Evolutionary conservation across 2,888 invertebrate species (phyloP).

Genomic region (Lapara coniferarum): DNA sequence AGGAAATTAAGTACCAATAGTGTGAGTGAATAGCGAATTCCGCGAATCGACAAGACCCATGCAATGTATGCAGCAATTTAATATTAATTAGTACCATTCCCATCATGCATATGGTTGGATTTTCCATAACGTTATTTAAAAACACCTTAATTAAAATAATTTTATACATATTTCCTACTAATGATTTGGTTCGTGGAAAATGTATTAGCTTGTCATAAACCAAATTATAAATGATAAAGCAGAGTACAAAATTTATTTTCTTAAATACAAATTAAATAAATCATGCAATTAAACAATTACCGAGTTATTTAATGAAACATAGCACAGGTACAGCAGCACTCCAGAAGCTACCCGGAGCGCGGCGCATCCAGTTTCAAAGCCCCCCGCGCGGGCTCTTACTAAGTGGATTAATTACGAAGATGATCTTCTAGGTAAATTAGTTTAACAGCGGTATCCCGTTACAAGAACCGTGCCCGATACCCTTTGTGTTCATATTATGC

Average conservation of each 20-base stretch:
- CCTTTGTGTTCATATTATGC: slow-evolving; percentile 24
- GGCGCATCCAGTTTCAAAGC: slow-evolving; percentile 68
- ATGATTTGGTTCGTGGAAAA: no score
- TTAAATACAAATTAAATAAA: no score
- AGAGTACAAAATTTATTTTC: background rate
- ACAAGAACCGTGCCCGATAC: slow-evolving; percentile 35
- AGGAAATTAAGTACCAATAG: slow-evolving; percentile 49
- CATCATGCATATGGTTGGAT: no score
- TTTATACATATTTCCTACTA: background rate
- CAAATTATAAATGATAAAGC: no score
- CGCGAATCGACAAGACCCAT: slow-evolving; percentile 16
- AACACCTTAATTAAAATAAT: background rate
- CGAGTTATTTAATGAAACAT: background rate
- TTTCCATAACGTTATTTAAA: background rate
- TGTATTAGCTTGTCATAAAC: no score
- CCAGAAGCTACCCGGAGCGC: slow-evolving; percentile 27
- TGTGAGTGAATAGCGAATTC: slow-evolving; percentile 39
- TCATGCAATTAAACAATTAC: background rate
- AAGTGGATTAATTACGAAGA: slow-evolving; percentile 80
- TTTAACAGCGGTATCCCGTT: slow-evolving; percentile 66
- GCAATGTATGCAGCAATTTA: slow-evolving; percentile 11
- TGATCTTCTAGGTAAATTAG: slow-evolving; percentile 75
- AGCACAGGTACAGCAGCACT: background rate
- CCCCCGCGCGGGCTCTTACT: slow-evolving; percentile 54
- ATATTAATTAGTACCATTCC: background rate